Evolutionary conservation across 2,797 vertebrate genomes (phyloP), one percentile per base, ranked within the genome.

Genomic region (Smutsia gigantea): DNA sequence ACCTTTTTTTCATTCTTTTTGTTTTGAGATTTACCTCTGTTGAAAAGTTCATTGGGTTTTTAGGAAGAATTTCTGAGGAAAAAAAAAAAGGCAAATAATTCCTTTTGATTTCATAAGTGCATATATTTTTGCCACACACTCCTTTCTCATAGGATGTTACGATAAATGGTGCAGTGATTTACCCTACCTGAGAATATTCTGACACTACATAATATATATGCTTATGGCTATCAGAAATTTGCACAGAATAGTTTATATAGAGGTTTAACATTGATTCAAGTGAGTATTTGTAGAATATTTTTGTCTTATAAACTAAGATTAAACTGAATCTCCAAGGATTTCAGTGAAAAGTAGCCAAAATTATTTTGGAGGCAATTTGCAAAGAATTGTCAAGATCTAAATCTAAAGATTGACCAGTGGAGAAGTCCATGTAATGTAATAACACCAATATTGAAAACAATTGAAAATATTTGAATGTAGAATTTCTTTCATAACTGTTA

Each of bases 301-400:
- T 59, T 92, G 42, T 61, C 64, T 57, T 51, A 1, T 86, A 95
- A 86, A 39, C 15, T 49, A 90, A 88, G 31, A 94, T 66, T 93
- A 66, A 84, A 79, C 27, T 39, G 14, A 49, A 79, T 78, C n/a
- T 10, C 89, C 59, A 87, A 64, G 61, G 59, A 84, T 90, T 88
- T 89, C 74, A 92, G 49, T 42, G 51, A 78, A 81, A 93, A 75
- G 17, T 61, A 72, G 29, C 25, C 39, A 71, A 92, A 92, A 86
- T 95, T 64, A 81, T 93, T 87, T 92, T 77, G 57, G 42, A 93
- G n/a, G 23, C 23, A 81, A 85, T 72, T 93, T 90, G 42, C 87
- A 94, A 89, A 89, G 64, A 96, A 93, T 86, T 79, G 21, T 37
- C 84, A 78, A 84, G 42, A 82, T 93, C 59, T 87, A 37, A 90